phyloP scores from a whole-genome alignment of 2,888 invertebrate species.

The Drosophila nigritarsus region DNA sequence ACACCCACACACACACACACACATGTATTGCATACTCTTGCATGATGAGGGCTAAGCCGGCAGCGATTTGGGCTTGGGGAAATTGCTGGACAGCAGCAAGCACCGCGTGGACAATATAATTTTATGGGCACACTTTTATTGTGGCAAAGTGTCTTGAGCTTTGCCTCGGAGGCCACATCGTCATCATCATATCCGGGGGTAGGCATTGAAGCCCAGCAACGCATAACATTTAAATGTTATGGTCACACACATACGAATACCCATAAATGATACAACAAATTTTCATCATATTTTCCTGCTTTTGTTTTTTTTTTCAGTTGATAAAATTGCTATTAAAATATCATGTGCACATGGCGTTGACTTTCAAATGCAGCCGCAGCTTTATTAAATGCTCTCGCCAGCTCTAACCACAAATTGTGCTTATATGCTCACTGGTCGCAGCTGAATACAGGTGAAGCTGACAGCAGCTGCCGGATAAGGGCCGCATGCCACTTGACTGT shows the following conservation, averaged over 20 bases:
- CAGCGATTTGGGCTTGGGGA: slow-evolving; percentile 35
- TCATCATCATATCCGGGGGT: slow-evolving; percentile 33
- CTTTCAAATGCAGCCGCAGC: slow-evolving; percentile 60
- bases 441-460: slow-evolving; percentile 21
- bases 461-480: slow-evolving; percentile 23
- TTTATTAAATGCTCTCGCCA: slow-evolving; percentile 63
- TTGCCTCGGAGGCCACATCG: slow-evolving; percentile 43
- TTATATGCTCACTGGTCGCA: slow-evolving; percentile 35
- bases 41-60: slow-evolving; percentile 45
- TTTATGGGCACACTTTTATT: slow-evolving; percentile 79
- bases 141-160: slow-evolving; percentile 70
- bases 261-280: slow-evolving; percentile 75
- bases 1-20: slow-evolving; percentile 22
- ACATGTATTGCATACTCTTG: slow-evolving; percentile 1
- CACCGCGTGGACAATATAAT: slow-evolving; percentile 74
- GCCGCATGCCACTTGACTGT: slow-evolving; percentile 2
- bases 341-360: slow-evolving; percentile 50
- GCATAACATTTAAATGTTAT: slow-evolving; percentile 79
- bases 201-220: slow-evolving; percentile 63
- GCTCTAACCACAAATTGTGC: slow-evolving; percentile 60
- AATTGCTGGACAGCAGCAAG: slow-evolving; percentile 45
- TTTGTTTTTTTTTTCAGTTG: not conserved
- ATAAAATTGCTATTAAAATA: slow-evolving; percentile 42
- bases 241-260: slow-evolving; percentile 39
- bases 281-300: slow-evolving; percentile 18